A percentile compares a stretch with the other conserved stretches of the same genome.
phyloP scores from a whole-genome alignment of 37 sponge, comb jelly and placozoan genomes.

The Amphimedon queenslandica region DNA sequence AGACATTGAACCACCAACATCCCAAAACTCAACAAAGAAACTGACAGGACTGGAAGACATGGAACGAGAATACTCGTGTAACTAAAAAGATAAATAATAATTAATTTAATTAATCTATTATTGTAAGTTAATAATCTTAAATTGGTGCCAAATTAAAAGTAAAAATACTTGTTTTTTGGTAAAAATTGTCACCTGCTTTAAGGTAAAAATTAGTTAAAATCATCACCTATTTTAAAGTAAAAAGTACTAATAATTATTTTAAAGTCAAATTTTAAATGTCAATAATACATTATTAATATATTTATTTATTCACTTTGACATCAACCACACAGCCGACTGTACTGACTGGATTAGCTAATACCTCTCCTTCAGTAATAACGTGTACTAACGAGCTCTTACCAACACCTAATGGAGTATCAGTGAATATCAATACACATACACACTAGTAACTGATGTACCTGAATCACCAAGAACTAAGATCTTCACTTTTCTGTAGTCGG shows the following conservation, averaged over 20 bases:
- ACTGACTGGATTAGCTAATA: slow-evolving; percentile 49
- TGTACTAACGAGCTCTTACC: slow-evolving; percentile 93
- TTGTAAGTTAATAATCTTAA: not conserved
- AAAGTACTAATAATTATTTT: too few species aligned
- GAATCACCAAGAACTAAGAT: slow-evolving; percentile 90
- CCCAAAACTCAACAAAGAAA: slow-evolving; percentile 96
- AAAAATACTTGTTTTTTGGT: not conserved
- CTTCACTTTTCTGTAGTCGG: slow-evolving; percentile 75
- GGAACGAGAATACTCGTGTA: slow-evolving; percentile 47
- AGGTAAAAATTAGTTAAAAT: too few species aligned
- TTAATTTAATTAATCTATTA: slow-evolving; percentile 3
- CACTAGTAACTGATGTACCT: slow-evolving; percentile 28
- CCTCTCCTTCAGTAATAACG: slow-evolving; percentile 70
- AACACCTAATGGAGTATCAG: slow-evolving; percentile 62
- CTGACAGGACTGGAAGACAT: slow-evolving; percentile 18
- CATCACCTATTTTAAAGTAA: too few species aligned
- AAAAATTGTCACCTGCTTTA: too few species aligned
- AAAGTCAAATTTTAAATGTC: not conserved
- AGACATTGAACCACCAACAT: slow-evolving; percentile 82
- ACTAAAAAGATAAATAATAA: slow-evolving; percentile 14
- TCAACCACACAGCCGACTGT: slow-evolving; percentile 93
- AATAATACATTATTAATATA: not conserved
- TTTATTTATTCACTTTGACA: slow-evolving; percentile 66
- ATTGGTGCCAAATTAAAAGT: not conserved
- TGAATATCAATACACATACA: not conserved